Conservation (phyloP, 2,113 vertebrate genomes). For the Phalacrocorax aristotelis region DNA sequence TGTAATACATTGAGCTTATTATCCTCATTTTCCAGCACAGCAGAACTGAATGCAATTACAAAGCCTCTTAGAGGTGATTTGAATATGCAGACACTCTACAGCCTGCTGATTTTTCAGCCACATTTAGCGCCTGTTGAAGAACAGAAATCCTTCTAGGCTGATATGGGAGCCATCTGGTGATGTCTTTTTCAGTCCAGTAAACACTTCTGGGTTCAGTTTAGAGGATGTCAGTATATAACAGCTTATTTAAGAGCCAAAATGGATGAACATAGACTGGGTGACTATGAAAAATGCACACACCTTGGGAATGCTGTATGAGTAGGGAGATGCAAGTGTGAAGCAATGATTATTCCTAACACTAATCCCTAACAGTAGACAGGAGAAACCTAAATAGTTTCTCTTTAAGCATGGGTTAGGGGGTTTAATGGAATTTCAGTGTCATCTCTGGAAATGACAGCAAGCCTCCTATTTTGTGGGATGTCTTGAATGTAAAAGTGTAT, state of each 20-base stretch:
- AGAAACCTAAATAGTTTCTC: not conserved
- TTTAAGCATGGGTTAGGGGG: not conserved
- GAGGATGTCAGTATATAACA: constrained; percentile 1
- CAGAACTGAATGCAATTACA: constrained; percentile 28
- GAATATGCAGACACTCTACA: constrained; percentile 19
- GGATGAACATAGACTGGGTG: not conserved
- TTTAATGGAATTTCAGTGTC: not conserved
- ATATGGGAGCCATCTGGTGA: constrained; percentile 54
- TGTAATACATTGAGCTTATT: constrained; percentile 7
- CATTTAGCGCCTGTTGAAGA: constrained; percentile 14
- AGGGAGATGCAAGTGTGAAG: not conserved
- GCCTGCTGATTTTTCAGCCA: constrained; percentile 50
- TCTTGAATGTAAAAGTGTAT: not conserved
- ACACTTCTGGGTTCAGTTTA: constrained; percentile 41
- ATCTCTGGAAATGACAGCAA: not conserved
- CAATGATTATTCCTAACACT: not conserved
- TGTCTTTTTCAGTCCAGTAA: constrained; percentile 49
- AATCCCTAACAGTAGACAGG: not conserved
- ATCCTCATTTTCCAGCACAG: constrained; percentile 21
- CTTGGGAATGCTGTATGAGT: not conserved
- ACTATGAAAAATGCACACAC: not conserved
- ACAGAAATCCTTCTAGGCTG: constrained; percentile 50
- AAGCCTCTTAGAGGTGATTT: constrained; percentile 54
- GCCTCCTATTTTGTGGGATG: not conserved
- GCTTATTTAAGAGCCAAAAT: constrained; percentile 23